Evolutionary conservation across 2,113 vertebrate genomes (phyloP).

Genomic region (Clarias magur): DNA sequence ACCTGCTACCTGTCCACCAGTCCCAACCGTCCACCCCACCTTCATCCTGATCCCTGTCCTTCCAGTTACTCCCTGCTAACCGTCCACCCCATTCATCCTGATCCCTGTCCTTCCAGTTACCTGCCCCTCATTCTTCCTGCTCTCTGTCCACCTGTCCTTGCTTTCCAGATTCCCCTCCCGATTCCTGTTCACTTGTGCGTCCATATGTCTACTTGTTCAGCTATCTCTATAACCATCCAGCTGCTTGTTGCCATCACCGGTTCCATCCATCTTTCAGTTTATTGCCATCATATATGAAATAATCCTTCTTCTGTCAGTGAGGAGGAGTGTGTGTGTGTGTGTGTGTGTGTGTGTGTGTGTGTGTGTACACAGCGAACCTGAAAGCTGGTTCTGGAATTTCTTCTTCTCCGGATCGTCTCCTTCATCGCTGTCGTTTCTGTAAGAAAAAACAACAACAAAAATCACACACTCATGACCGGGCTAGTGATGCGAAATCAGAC

Average conservation of each 20-base stretch:
- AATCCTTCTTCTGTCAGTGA: not conserved
- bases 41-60: not conserved
- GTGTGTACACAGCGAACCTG: constrained; percentile 73
- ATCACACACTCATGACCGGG: not conserved
- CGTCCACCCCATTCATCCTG: not conserved
- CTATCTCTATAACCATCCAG: not conserved
- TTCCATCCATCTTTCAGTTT: not conserved
- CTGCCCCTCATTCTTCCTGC: not conserved
- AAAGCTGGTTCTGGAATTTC: constrained; percentile 96
- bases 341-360: too few species aligned
- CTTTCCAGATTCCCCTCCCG: not conserved
- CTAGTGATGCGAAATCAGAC: not conserved
- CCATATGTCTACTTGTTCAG: too few species aligned
- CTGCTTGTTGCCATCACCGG: not conserved
- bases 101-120: not conserved
- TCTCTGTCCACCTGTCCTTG: not conserved
- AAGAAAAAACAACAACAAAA: constrained; percentile 16
- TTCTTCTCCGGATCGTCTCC: constrained; percentile 95
- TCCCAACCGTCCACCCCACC: too few species aligned
- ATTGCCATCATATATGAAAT: not conserved
- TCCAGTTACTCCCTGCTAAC: not conserved
- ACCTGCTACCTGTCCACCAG: too few species aligned
- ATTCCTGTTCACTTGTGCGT: not conserved
- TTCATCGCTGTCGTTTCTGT: constrained; percentile 95
- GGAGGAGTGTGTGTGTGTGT: too few species aligned